Base-by-base conservation (phyloP, 2,797 vertebrate genomes). In the Arrhamphus sclerolepis region DNA sequence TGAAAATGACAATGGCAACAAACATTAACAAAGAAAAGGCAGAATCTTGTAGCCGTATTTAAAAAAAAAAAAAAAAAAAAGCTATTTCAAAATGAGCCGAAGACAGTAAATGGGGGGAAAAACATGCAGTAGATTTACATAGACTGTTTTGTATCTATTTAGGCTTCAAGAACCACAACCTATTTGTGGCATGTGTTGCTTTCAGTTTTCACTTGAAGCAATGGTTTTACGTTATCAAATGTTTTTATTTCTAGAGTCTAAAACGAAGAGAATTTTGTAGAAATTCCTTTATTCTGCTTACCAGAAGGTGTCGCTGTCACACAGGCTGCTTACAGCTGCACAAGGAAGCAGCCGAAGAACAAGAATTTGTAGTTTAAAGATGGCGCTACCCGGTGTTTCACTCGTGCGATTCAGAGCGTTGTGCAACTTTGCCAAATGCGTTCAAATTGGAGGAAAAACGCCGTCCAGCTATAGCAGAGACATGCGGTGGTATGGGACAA, bases 321-420 rank as follows among this genome's bases (percentile, higher is more conserved):
- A 1, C 22, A 0, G 0, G 0, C 3, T 7, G 16, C 28, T 9
- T 11, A 6, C 14, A 5, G 26, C 24, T 26, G 1, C 1, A 2
- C 5, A 5, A 6, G 11, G 9, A 5, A 4, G 3, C n/a, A 38
- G 39, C 17, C n/a, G n/a, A n/a, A 63, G 70, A 80, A 79, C 77
- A 85, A 78, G 70, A 78, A 29, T 3, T 56, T 64, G 34, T 57
- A 70, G 38, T 78, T 84, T 56, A 77, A 90, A 90, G 58, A 94
- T 94, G 93, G 92, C 93, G 89, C 60, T 78, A 41, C 74, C 77
- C 85, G 68, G 87, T 34, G 34, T 20, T 1, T 61, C 72, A 60
- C 87, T 91, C 89, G 66, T 92, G 92, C 71, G 82, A 0, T 39
- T 90, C 0, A 77, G 81, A 72, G 55, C 64, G 6, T 24, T 92